Conservation (phyloP, 2,797 vertebrate genomes). For the Scolopax rusticola region DNA sequence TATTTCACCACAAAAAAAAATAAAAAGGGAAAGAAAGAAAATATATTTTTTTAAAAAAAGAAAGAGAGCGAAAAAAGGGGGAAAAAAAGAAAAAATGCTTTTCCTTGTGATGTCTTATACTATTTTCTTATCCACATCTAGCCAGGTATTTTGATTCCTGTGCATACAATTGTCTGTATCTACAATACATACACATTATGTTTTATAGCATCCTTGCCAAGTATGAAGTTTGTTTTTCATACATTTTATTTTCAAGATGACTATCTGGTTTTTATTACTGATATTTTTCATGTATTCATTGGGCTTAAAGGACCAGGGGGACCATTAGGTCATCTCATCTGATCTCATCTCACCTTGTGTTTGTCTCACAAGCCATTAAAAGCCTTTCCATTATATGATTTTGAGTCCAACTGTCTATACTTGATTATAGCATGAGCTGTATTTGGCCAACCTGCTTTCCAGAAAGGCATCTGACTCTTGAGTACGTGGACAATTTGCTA, state of each 20-base stretch:
- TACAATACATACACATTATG: not conserved
- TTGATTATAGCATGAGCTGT: not conserved
- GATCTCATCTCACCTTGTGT: not conserved
- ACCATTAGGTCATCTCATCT: constrained; percentile 34
- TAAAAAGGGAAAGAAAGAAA: fast-evolving
- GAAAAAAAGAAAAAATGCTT: fast-evolving
- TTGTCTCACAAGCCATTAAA: not conserved
- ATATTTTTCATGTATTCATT: not conserved
- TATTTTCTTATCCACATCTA: not conserved
- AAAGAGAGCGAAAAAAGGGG: fast-evolving
- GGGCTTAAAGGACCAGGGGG: not conserved
- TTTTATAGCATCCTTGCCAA: constrained; percentile 21
- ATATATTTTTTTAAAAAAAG: too few relatives aligned
- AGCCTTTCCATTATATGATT: not conserved
- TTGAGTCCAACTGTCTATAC: not conserved
- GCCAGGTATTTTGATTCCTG: not conserved
- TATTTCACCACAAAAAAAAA: not conserved
- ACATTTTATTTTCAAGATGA: not conserved
- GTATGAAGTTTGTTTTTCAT: constrained; percentile 17
- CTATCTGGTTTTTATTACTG: constrained; percentile 43
- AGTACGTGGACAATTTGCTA: not conserved
- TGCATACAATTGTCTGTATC: not conserved
- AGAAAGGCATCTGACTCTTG: not conserved
- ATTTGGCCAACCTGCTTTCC: not conserved
- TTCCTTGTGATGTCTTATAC: not conserved